Conservation (phyloP, 2,113 vertebrate genomes). For the Ceratotherium simum region DNA sequence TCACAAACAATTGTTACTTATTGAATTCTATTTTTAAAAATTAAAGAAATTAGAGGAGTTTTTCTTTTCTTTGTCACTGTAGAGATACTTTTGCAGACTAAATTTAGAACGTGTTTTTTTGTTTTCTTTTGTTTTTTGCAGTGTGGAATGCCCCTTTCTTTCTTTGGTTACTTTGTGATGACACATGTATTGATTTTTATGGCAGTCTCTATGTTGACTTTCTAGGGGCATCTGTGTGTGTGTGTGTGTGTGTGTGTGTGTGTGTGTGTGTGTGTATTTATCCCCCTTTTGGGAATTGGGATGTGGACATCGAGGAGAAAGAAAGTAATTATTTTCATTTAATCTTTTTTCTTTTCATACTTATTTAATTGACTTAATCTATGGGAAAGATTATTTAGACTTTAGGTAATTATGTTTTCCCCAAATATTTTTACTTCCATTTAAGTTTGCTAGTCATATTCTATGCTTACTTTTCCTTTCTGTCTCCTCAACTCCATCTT, state of each 20-base stretch:
- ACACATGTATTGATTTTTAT: neutral
- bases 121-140: neutral
- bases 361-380: neutral
- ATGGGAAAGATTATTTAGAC: neutral
- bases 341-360: neutral
- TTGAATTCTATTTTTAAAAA: neutral
- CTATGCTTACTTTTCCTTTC: neutral
- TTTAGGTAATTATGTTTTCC: neutral
- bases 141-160: neutral
- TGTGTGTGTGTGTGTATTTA: neutral
- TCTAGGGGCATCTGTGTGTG: neutral
- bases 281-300: neutral
- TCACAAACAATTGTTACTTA: neutral
- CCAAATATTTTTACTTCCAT: neutral
- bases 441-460: neutral
- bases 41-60: neutral
- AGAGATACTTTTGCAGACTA: neutral
- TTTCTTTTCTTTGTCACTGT: neutral
- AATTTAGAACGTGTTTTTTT: neutral
- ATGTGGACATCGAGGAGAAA: neutral
- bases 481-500: neutral
- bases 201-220: neutral
- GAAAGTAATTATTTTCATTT: neutral
- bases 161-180: neutral
- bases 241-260: neutral